Evolutionary conservation across 2,797 vertebrate genomes (phyloP).

Genomic region (Malurus splendens): DNA sequence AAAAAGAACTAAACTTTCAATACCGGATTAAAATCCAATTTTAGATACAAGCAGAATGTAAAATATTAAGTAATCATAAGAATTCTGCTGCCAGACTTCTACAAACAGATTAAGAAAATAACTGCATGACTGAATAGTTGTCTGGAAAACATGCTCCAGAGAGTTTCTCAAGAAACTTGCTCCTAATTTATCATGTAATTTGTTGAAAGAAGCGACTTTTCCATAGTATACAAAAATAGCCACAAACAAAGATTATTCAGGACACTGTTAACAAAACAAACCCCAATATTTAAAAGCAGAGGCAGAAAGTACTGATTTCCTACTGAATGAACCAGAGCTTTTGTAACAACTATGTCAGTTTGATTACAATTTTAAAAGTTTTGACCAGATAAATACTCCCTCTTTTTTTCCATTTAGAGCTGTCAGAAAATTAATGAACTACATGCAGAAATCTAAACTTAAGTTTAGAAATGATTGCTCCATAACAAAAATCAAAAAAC

Average conservation of each 20-base stretch:
- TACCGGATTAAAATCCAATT: background rate
- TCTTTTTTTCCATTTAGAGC: background rate
- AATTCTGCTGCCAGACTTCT: background rate
- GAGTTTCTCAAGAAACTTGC: background rate
- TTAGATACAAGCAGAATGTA: background rate
- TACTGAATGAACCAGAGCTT: background rate
- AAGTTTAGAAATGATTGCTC: background rate
- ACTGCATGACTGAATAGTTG: background rate
- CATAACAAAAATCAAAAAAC: background rate
- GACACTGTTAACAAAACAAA: background rate
- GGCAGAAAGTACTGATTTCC: background rate
- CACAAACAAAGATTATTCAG: background rate
- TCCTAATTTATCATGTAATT: background rate
- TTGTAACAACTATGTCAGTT: background rate
- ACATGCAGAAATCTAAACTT: background rate
- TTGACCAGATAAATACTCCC: background rate
- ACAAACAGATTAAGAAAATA: slow-evolving; percentile 2
- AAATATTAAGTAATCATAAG: background rate
- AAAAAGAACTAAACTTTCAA: background rate
- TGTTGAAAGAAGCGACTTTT: background rate
- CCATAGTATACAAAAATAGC: background rate
- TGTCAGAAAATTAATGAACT: background rate
- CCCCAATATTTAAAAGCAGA: background rate
- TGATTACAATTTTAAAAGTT: background rate
- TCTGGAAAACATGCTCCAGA: background rate